phyloP scores from a whole-genome alignment of 2,113 vertebrate genomes.

The Phasianus colchicus region DNA sequence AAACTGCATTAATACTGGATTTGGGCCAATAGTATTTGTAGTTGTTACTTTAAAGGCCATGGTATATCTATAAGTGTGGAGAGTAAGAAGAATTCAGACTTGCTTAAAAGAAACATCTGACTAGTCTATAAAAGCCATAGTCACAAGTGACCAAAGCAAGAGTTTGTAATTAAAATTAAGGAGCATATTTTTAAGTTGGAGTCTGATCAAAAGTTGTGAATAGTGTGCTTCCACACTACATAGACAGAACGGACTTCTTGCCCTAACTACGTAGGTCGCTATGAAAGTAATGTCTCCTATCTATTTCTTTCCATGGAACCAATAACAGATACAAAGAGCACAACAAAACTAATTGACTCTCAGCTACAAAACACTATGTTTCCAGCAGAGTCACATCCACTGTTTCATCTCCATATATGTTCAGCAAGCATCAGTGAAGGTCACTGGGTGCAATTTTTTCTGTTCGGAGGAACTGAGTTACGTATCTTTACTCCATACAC shows the following conservation, averaged over 20 bases:
- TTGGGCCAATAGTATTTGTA: not conserved
- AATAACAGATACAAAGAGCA: no score
- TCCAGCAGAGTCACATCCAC: no score
- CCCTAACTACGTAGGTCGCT: not conserved
- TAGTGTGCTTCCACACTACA: not conserved
- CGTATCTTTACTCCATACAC: no score
- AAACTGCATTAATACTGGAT: not conserved
- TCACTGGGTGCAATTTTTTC: no score
- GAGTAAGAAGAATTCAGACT: not conserved
- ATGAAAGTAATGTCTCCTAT: no score
- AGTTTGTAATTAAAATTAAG: slow-evolving; percentile 14
- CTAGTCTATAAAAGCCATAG: not conserved
- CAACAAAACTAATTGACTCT: no score
- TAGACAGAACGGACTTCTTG: not conserved
- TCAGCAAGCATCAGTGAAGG: no score
- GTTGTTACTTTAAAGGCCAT: not conserved
- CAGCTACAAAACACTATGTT: no score
- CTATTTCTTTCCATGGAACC: no score
- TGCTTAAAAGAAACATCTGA: not conserved
- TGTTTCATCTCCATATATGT: no score
- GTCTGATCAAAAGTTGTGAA: not conserved
- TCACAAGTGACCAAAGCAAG: not conserved
- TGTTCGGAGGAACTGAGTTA: no score
- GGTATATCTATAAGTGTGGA: not conserved
- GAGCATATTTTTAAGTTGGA: not conserved